Base-by-base conservation (phyloP, 2,888 invertebrate species). In the Lepetodrilus schrolli region DNA sequence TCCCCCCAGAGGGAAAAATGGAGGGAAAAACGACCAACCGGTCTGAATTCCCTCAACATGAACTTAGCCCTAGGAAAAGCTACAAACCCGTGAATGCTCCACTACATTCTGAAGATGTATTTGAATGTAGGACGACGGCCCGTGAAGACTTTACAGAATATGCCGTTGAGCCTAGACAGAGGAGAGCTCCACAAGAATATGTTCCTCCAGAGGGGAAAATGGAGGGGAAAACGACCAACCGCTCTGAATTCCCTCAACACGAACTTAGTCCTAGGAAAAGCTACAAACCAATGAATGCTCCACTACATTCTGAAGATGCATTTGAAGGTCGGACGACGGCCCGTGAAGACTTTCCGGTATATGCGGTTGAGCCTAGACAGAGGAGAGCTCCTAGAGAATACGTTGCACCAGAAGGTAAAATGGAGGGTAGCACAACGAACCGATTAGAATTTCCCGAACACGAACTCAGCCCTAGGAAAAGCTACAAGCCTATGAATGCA, bases 361-460 rank as follows among this genome's bases (percentile, higher is more conserved):
- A 83, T 82, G 80, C 81, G 65, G 74, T 79, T n/a, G 82, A 86
- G 30, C 78, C 81, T 47, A 86, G 87, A 4, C 80, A 68, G 70
- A 74, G 78, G 1, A 86, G 84, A 49, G 78, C 81, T 26, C 83
- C 83, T 17, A 51, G 23, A 20, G 65, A 70, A 37, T 88, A 84
- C 74, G 73, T 75, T 30, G 82, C 79, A 7, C 81, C 83, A 5
- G 70, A 77, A 5, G 84, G 79, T 49, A 81, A 82, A 30, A 88
- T 88, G 73, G 80, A 82, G 21, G 88, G 84, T 26, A 72, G 77
- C 36, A 78, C 84, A 10, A 85, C 84, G 66, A 84, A 84, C 73
- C 77, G 72, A 21, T 47, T 71, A 13, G 87, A 88, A 74, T 88
- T 79, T 75, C 72, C 75, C 21, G 58, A 68, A 23, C 79, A 88